A percentile compares a stretch with the other conserved stretches of the same genome.
Evolutionary conservation across 2,113 vertebrate genomes (phyloP).

Genomic region (Hemiscyllium ocellatum): DNA sequence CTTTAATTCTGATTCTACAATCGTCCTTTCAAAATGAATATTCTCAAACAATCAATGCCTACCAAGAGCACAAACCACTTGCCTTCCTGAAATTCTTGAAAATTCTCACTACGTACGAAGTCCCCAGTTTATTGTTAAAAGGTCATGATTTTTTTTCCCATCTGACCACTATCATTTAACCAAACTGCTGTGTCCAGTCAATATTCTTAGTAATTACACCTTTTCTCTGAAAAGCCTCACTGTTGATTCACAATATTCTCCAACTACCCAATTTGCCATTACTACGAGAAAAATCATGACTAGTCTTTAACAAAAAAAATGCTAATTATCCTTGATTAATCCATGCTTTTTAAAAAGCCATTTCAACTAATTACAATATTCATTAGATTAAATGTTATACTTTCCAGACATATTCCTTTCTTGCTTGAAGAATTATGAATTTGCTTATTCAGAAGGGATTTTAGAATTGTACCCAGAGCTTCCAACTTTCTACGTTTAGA

Average conservation of each 20-base stretch:
- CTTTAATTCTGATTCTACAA: not conserved
- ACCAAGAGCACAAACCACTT: not conserved
- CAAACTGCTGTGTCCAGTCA: not conserved
- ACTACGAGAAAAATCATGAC: not conserved
- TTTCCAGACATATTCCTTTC: not conserved
- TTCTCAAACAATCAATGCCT: not conserved
- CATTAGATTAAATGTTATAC: not conserved
- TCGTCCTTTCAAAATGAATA: not conserved
- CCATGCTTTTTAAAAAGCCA: not conserved
- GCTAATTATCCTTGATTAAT: not conserved
- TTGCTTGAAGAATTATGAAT: not conserved
- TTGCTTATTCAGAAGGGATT: not conserved
- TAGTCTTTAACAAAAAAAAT: not conserved
- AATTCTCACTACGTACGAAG: not conserved
- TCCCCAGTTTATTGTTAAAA: not conserved
- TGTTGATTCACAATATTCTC: not conserved
- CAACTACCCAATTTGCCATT: not conserved
- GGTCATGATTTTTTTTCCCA: not conserved
- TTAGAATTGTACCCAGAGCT: not conserved
- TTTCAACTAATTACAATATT: not conserved
- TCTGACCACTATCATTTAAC: not conserved
- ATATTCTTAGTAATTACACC: not conserved
- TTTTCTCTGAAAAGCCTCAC: not conserved
- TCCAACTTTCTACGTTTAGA: not conserved
- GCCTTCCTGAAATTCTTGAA: not conserved